Conservation (phyloP, 2,113 vertebrate species). For the Percina caprodes region DNA sequence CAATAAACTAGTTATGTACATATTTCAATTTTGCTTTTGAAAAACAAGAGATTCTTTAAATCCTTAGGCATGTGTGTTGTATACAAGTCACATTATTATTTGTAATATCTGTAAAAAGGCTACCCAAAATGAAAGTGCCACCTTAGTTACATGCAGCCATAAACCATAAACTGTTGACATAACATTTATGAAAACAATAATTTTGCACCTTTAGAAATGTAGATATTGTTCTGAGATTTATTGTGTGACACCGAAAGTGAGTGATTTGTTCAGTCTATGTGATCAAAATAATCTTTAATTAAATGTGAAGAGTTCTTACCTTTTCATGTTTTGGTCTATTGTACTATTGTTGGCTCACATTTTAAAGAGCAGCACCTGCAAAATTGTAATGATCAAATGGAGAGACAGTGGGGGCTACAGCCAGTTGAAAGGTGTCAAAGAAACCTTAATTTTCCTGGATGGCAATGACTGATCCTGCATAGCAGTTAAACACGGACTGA, state of each 20-base stretch:
- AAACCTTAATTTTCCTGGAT: slow-evolving; percentile 53
- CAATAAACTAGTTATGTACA: neutral
- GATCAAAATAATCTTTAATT: neutral
- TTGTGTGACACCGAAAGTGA: neutral
- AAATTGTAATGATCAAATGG: slow-evolving; percentile 65
- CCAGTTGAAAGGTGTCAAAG: slow-evolving; percentile 37
- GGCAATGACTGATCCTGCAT: slow-evolving; percentile 6
- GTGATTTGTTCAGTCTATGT: neutral
- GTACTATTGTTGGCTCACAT: slow-evolving; percentile 34
- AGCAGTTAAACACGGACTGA: slow-evolving; percentile 12
- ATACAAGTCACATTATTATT: neutral
- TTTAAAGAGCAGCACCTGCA: slow-evolving; percentile 55
- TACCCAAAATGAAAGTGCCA: neutral
- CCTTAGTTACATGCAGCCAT: neutral
- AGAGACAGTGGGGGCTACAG: slow-evolving; percentile 37
- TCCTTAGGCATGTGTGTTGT: neutral
- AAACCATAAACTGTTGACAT: neutral
- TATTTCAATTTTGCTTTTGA: neutral
- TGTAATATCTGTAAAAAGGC: neutral
- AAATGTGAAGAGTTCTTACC: slow-evolving; percentile 17
- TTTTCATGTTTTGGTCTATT: slow-evolving; percentile 37
- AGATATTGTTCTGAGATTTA: neutral
- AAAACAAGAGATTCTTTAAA: neutral
- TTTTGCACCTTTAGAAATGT: neutral
- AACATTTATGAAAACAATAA: neutral